Evolutionary conservation across 2,888 invertebrate genomes (phyloP), one percentile per base, ranked within the genome.

Genomic region (Brenthis ino): DNA sequence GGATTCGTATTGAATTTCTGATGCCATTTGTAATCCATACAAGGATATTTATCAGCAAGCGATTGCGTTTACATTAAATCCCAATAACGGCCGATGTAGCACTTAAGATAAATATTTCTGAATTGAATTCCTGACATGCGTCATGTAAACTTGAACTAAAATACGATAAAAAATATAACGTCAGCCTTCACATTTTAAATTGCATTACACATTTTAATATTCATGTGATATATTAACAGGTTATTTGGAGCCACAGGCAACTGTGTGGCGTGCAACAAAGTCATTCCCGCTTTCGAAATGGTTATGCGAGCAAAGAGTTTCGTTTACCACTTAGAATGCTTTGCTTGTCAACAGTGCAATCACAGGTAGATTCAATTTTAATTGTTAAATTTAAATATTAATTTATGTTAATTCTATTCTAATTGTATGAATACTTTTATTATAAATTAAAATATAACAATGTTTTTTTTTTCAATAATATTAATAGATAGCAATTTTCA

Each of bases 281-380:
- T 96, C 85, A 98, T 98, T 88, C 98, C 98, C 72, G 97, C 98
- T 76, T 98, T 98, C 91, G 98, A 98, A 93, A 97, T 98, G 97
- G 98, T 98, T 80, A 98, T 98, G 98, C 94, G 97, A 87, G 98
- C 97, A 76, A 96, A 96, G 89, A 96, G 96, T 83, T 97, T 98
- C 89, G 98, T 98, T 75, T 98, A 98, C 93, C 98, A 98, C 92
- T 94, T 98, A 89, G 98, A 98, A 89, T 98, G 98, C 88, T 98
- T 98, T 88, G 97, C 98, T 79, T 98, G 98, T 93, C 98, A 98
- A 89, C 97, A 98, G 87, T 98, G 98, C 91, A 97, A 97, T 93
- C 97, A 98, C 94, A 97, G 98, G 98, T 98, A 88, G 89, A 14
- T 85, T 63, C 24, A 53, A 14, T 28, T 48, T 47, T 16, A 20